Base-by-base conservation (phyloP, 2,113 vertebrate species). In the Ceuthmochares aereus region DNA sequence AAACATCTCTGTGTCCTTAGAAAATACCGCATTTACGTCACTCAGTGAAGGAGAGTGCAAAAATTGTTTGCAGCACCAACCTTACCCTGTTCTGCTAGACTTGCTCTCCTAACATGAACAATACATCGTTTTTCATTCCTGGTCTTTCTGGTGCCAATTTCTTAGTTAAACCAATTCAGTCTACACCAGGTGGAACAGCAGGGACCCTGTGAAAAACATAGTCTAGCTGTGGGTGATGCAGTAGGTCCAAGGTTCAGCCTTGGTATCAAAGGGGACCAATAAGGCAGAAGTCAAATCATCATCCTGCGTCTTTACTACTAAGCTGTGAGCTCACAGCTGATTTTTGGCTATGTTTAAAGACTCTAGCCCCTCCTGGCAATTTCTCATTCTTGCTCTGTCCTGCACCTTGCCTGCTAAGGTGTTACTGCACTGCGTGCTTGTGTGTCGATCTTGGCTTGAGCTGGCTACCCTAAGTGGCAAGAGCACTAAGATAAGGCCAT, bases 161-260 rank as follows among this genome's bases (percentile, higher is more conserved):
- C 73, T 59, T 84, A 80, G 56, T 67, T 91, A 73, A 95, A 64
- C 63, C 54, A 84, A 76, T 81, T 81, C 69, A 69, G n/a, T 11
- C 80, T 78, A 47, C 56, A 58, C 37, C 55, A 85, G 58, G 67
- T 87, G 43, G 75, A 67, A 56, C 55, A 96, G 64, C 19, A 91
- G 55, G 32, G 79, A 74, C n/a, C 54, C 14, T 84, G n/a, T 91
- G 67, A 90, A 89, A 91, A 90, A 81, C 16, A 34, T 5, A 81
- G 58, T 54, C 81, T 79, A 63, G 42, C 54, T 93, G 21, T 52
- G 34, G 37, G 17, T 62, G n/a, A 43, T 87, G 29, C 21, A 66
- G 20, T 29, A 79, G 25, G 21, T 72, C 20, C 19, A 47, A 82
- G 23, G 51, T 64, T 78, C 70, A 84, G 21, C 58, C 68, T 90